phyloP scores from a whole-genome alignment of 2,797 vertebrate genomes.

The Coregonus suidteri region DNA sequence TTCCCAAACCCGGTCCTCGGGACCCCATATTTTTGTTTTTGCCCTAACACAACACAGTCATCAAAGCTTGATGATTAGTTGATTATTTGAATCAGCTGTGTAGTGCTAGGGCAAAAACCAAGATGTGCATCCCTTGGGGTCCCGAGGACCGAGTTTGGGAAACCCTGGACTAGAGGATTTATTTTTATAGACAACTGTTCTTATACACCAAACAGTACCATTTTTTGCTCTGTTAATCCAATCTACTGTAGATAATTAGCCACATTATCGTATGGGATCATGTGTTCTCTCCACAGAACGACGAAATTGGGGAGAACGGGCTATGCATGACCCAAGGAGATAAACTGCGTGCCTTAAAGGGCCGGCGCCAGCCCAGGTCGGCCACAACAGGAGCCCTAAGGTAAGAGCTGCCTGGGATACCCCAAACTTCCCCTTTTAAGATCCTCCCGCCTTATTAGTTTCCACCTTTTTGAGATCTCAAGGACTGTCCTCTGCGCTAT shows the following conservation, averaged over 20 bases:
- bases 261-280: background rate
- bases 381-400: slow-evolving; percentile 79
- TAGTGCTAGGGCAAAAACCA: too few species aligned
- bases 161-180: background rate
- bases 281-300: slow-evolving; percentile 65
- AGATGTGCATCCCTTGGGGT: too few species aligned
- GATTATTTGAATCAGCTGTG: too few species aligned
- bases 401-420: slow-evolving; percentile 57
- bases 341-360: slow-evolving; percentile 94
- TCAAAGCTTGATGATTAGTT: too few species aligned
- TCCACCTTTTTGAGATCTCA: too few species aligned
- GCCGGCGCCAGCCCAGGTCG: slow-evolving; percentile 80
- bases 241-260: background rate
- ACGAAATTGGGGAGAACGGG: slow-evolving; percentile 69
- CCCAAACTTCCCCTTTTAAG: background rate
- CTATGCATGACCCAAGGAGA: slow-evolving; percentile 89
- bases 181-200: background rate
- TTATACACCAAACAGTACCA: background rate
- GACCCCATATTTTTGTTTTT: too few species aligned
- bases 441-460: background rate
- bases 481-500: too few species aligned
- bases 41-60: too few species aligned
- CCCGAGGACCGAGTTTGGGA: too few species aligned
- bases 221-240: background rate
- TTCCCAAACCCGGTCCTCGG: too few species aligned